Evolutionary conservation across 2,888 invertebrate species (phyloP).

Genomic region (Pachycephus smyrnensis): DNA sequence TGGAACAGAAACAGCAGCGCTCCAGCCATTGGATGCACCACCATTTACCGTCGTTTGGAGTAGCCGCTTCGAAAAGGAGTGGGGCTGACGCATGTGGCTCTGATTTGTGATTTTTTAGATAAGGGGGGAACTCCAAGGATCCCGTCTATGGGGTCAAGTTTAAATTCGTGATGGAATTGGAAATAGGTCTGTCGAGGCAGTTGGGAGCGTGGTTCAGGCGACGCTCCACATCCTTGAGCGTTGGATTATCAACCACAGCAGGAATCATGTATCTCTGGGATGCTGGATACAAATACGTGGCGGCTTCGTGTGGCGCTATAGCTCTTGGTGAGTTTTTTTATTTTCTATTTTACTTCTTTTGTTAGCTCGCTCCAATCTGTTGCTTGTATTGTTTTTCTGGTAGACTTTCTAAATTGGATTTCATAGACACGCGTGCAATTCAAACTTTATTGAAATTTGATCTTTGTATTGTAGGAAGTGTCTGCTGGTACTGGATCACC

Average conservation of each 20-base stretch:
- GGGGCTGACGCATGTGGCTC: neutral
- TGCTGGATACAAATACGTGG: slow-evolving; percentile 24
- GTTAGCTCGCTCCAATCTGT: neutral
- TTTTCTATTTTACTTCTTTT: neutral
- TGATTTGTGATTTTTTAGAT: neutral
- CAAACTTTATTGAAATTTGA: too few relatives aligned
- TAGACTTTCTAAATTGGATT: neutral
- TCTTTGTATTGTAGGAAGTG: slow-evolving; percentile 22
- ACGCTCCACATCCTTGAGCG: neutral
- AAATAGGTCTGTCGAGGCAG: neutral
- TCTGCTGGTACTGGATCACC: slow-evolving; percentile 12
- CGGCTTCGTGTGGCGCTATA: slow-evolving; percentile 27
- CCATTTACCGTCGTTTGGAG: neutral
- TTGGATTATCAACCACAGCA: slow-evolving; percentile 23
- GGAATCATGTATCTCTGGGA: slow-evolving; percentile 33
- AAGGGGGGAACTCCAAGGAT: neutral
- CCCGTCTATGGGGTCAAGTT: neutral
- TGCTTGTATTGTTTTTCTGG: neutral
- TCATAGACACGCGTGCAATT: neutral
- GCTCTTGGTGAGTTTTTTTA: slow-evolving; percentile 37
- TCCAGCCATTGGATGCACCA: neutral
- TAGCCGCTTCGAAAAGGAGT: neutral
- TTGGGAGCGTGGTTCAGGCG: slow-evolving; percentile 11
- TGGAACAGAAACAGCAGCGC: neutral
- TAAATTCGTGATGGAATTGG: slow-evolving; percentile 4